Evolutionary conservation across 2,113 vertebrate genomes (phyloP).

Genomic region (Dermatemys mawii): DNA sequence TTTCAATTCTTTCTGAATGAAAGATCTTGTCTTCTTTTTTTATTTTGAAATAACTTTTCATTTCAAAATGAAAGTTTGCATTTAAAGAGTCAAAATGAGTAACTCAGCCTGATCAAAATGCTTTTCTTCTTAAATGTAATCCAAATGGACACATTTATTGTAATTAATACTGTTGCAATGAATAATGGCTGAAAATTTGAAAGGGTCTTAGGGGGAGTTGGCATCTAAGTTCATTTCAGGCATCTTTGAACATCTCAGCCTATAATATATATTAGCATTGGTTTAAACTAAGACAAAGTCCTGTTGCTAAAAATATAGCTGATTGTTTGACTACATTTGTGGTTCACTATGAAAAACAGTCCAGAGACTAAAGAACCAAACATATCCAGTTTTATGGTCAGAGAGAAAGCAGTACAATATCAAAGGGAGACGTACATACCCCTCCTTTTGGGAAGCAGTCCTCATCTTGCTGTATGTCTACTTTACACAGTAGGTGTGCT

Average conservation of each 20-base stretch:
- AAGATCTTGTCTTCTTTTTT: too few species aligned
- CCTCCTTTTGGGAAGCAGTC: too few species aligned
- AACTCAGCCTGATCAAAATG: background rate
- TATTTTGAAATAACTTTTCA: too few species aligned
- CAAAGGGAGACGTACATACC: background rate
- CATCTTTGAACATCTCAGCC: background rate
- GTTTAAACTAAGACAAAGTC: background rate
- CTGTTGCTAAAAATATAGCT: background rate
- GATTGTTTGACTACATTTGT: background rate
- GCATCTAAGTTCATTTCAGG: background rate
- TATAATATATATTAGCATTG: background rate
- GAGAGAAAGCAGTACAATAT: background rate
- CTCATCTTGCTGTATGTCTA: background rate
- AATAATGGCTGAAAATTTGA: background rate
- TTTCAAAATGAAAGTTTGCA: too few species aligned
- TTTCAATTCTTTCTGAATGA: background rate
- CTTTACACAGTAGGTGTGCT: background rate
- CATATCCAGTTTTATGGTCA: background rate
- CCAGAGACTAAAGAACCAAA: too few species aligned
- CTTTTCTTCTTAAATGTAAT: background rate
- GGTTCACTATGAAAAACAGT: too few species aligned
- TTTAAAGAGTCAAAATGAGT: background rate
- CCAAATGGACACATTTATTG: background rate
- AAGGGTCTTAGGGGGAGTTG: background rate
- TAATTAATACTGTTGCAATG: background rate